Conservation (phyloP, 2,888 invertebrate species). For the Camponotus fellah region DNA sequence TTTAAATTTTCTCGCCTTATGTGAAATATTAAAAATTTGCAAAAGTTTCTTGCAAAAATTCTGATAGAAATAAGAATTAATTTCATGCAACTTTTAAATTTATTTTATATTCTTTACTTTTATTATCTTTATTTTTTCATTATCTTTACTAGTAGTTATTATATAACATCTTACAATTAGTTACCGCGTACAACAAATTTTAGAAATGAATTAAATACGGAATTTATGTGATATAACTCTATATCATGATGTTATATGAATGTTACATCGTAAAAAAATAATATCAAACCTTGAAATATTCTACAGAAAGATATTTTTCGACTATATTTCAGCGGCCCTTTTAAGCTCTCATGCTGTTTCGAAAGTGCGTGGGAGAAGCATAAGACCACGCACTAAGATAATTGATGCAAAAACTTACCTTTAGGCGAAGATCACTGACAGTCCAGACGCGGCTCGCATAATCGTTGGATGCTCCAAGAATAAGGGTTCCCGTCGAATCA, state of each 20-base stretch:
- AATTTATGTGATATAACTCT: background rate
- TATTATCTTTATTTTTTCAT: background rate
- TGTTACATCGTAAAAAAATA: background rate
- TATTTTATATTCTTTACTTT: background rate
- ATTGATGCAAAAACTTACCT: constrained; percentile 89
- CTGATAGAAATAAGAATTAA: constrained; percentile 2
- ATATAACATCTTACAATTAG: background rate
- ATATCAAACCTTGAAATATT: background rate
- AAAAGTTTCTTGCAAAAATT: constrained; percentile 17
- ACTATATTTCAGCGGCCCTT: background rate
- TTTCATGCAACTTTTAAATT: background rate
- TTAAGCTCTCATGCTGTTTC: background rate
- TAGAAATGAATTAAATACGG: background rate
- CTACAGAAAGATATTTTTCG: too few species aligned
- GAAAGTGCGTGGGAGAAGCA: background rate
- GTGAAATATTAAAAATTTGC: background rate
- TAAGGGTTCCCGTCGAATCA: constrained; percentile 94
- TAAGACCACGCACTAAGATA: background rate
- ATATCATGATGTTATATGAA: background rate
- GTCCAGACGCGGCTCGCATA: constrained; percentile 99
- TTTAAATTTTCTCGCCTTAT: background rate
- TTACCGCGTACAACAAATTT: background rate
- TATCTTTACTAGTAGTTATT: background rate
- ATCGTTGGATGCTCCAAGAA: constrained; percentile 98
- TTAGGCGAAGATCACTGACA: constrained; percentile 94